Base-by-base conservation (phyloP, 2,113 vertebrate genomes). In the Rostratula benghalensis region DNA sequence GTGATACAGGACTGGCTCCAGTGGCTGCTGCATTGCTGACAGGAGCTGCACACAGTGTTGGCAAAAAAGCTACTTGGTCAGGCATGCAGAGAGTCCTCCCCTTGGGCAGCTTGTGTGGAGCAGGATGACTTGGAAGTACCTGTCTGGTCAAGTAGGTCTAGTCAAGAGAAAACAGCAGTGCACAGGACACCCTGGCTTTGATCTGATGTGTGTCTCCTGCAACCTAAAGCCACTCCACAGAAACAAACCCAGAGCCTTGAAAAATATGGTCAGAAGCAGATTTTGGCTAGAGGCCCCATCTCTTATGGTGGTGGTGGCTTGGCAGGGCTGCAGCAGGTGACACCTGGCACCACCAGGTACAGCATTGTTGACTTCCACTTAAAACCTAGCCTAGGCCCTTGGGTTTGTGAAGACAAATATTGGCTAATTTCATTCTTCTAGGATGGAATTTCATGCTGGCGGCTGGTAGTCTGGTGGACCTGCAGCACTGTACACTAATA, bases 21-120 rank as follows among this genome's bases (percentile, higher is more conserved):
- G 33, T 0, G 0, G 37, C 54, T 87, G 48, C 60, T 48, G 45
- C 7, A 11, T 3, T 53, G 43, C 11, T 60, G 54, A 22, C 1
- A 1, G 54, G 76, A 92, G 69, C 30, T 48, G n/a, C n/a, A 28
- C 22, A 2, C 5, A 10, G n/a, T 23, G 17, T 68, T 25, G 48
- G 60, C 53, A 68, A 19, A 61, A 61, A 54, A 81, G 54, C 41
- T 50, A 13, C 45, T 73, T 73, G 45, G 33, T 51, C 50, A 59
- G 50, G 30, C 13, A 35, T 0, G 10, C 11, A 6, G 30, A 57
- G 54, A 48, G 39, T 46, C 10, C 6, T 80, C 5, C 13, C 31
- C 27, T n/a, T 65, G 37, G 65, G 37, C 57, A 79, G 51, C 74
- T 59, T 65, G 23, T 65, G 23, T 73, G 33, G 45, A 84, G 37